These are phyloP conservation scores for Kryptolebias ocellatus DNA, from an alignment of 2,797 vertebrate species.

Conservation along the genomic window DNA sequence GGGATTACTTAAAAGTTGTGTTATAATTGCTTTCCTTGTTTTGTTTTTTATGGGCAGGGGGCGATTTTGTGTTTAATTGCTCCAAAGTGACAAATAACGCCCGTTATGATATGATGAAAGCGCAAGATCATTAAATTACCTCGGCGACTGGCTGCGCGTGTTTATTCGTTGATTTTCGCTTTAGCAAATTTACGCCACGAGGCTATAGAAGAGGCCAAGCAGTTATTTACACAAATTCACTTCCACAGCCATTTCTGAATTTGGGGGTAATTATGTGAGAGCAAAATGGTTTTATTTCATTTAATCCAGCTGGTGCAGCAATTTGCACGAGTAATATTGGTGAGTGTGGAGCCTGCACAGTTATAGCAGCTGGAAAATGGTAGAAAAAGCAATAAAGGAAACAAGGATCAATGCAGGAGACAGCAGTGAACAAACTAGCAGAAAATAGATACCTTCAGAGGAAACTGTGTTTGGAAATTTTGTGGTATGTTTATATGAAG, in stretches of 20 bases:
- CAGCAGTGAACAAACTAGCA: constrained; percentile 8
- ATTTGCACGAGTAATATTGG: constrained; percentile 82
- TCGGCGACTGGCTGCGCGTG: constrained; percentile 67
- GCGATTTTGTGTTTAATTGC: constrained; percentile 86
- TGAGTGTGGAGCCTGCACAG: constrained; percentile 57
- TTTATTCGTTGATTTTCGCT: constrained; percentile 70
- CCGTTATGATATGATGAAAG: constrained; percentile 84
- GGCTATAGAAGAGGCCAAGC: constrained; percentile 76
- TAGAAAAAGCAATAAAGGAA: constrained; percentile 43
- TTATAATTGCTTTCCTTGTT: constrained; percentile 83
- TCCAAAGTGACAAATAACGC: constrained; percentile 84
- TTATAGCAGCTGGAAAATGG: constrained; percentile 68
- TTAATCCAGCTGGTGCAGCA: constrained; percentile 79
- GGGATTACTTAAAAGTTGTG: constrained; percentile 84
- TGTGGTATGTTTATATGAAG: background rate
- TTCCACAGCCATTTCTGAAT: constrained; percentile 77
- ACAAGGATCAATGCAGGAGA: constrained; percentile 20
- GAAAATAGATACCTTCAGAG: constrained; percentile 19
- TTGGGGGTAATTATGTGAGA: constrained; percentile 81
- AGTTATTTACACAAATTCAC: constrained; percentile 84
- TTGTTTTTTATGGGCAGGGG: constrained; percentile 75
- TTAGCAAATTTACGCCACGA: constrained; percentile 78
- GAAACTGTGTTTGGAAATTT: background rate
- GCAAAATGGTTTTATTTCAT: constrained; percentile 83
- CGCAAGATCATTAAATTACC: constrained; percentile 85